Evolutionary conservation across 2,888 invertebrate species (phyloP).

Genomic region (Pseudococcus viburni): DNA sequence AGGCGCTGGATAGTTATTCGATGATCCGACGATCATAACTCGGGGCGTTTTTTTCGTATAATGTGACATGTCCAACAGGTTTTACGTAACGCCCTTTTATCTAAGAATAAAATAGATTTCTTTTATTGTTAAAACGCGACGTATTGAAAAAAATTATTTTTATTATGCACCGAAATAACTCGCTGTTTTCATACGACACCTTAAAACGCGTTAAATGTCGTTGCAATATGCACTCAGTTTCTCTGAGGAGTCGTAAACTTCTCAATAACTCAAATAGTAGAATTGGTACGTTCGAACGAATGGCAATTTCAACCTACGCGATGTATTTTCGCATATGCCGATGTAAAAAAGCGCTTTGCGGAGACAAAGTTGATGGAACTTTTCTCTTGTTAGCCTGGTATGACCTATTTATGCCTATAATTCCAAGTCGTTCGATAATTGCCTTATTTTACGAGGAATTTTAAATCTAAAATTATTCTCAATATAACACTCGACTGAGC

Average conservation of each 20-base stretch:
- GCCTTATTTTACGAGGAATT: slow-evolving; percentile 15
- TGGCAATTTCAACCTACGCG: not conserved
- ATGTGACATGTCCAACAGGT: not conserved
- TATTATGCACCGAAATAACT: slow-evolving; percentile 17
- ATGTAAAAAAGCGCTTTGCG: not conserved
- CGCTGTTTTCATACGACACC: not conserved
- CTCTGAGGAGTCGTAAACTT: not conserved
- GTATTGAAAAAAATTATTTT: slow-evolving; percentile 1
- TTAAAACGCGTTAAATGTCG: not conserved
- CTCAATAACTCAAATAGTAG: not conserved
- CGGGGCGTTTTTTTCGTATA: slow-evolving; percentile 21
- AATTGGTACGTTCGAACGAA: not conserved
- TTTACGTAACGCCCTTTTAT: not conserved
- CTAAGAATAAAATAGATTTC: not conserved
- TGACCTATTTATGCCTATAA: not conserved
- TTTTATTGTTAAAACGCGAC: slow-evolving; percentile 15
- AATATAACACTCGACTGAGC: not conserved
- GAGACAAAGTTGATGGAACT: slow-evolving; percentile 9
- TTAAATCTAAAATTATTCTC: slow-evolving; percentile 1
- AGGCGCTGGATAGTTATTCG: not conserved
- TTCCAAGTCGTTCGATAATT: not conserved
- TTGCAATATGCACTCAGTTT: not conserved
- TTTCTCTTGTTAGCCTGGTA: not conserved
- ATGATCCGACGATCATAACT: not conserved
- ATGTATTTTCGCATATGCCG: not conserved